phyloP scores from a whole-genome alignment of 2,888 invertebrate species.

The Spodoptera exigua region DNA sequence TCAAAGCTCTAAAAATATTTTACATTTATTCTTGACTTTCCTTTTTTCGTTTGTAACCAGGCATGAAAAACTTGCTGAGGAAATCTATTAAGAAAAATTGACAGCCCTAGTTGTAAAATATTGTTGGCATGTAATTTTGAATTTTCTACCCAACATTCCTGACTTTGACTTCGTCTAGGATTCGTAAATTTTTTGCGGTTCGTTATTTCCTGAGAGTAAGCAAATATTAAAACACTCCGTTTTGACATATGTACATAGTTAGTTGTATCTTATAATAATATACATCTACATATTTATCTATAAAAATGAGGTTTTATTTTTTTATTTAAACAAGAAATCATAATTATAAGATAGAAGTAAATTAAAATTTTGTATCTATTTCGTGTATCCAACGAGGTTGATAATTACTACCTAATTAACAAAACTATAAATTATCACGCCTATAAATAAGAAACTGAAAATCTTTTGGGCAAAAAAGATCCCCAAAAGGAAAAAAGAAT shows the following conservation, averaged over 20 bases:
- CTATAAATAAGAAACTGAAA: background rate
- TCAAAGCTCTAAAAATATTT: no score
- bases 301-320: no score
- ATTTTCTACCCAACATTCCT: conserved; percentile 40
- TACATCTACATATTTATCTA: no score
- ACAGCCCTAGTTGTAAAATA: conserved; percentile 43
- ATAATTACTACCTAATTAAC: background rate
- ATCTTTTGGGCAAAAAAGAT: background rate
- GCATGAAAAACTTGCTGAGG: background rate
- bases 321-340: no score
- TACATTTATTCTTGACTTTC: background rate
- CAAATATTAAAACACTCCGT: conserved; percentile 21
- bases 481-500: conserved; percentile 1
- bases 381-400: no score
- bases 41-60: background rate
- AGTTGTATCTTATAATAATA: no score
- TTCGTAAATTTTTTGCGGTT: conserved; percentile 41
- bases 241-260: no score
- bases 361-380: no score
- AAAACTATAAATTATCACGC: background rate
- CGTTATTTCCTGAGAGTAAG: conserved; percentile 30
- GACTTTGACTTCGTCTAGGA: conserved; percentile 36
- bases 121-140: conserved; percentile 49
- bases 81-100: background rate
- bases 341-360: no score